Percentiles rank a stretch among this genome's conserved stretches.
phyloP scores from a whole-genome alignment of 2,888 invertebrate species.

The Marronus borbonicus region DNA sequence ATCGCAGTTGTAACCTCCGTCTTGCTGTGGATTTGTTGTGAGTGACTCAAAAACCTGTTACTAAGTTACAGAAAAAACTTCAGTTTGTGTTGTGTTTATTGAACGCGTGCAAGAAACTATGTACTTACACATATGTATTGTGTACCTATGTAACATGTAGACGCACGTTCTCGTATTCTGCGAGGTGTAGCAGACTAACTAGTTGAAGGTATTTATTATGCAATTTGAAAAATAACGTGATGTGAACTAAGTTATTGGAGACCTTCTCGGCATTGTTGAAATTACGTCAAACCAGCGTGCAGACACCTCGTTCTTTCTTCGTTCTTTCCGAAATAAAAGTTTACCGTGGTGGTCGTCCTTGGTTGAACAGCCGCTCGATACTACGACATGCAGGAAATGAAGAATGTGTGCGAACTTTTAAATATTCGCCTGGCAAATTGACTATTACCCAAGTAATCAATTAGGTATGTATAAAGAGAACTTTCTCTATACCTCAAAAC shows the following conservation, averaged over 20 bases:
- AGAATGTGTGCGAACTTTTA: constrained; percentile 17
- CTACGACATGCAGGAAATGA: constrained; percentile 28
- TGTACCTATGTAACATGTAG: constrained; percentile 5
- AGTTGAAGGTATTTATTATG: too few relatives aligned
- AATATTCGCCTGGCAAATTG: constrained; percentile 3
- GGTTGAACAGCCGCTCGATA: constrained; percentile 12
- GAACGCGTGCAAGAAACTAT: constrained; percentile 31
- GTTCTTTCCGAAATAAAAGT: constrained; percentile 6
- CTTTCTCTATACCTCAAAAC: constrained; percentile 1
- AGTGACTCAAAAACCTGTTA: constrained; percentile 50
- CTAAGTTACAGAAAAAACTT: constrained; percentile 45
- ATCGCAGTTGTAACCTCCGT: constrained; percentile 3
- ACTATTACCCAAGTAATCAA: background rate
- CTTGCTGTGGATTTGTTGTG: constrained; percentile 44
- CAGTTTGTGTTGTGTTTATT: constrained; percentile 37
- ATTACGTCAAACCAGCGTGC: background rate
- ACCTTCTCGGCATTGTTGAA: too few relatives aligned
- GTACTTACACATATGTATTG: background rate
- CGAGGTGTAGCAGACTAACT: background rate
- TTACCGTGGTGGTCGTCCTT: constrained; percentile 15
- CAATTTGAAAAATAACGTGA: too few relatives aligned
- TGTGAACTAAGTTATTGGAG: too few relatives aligned
- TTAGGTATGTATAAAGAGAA: constrained; percentile 3
- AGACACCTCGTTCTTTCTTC: background rate
- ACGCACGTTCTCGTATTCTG: constrained; percentile 6